Evolutionary conservation across 92 coral and sea anemone species (phyloP).

Genomic region (Heliopora coerulea): DNA sequence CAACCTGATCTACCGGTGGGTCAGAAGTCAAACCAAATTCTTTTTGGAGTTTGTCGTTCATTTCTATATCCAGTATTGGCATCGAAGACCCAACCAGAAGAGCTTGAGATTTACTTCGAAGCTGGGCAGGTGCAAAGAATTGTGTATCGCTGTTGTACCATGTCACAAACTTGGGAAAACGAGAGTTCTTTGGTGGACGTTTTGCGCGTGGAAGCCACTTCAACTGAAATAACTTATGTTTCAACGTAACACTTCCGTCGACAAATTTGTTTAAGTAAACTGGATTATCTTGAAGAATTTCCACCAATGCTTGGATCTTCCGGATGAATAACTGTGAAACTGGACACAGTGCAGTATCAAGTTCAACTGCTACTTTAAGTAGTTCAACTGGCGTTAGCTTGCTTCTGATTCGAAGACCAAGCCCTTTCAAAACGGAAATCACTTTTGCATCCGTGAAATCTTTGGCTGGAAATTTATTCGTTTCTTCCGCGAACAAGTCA

Average conservation of each 20-base stretch:
- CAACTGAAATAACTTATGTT: constrained; percentile 53
- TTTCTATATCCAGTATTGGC: constrained; percentile 58
- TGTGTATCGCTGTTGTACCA: constrained; percentile 52
- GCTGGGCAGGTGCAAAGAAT: constrained; percentile 61
- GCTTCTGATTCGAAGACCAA: constrained; percentile 57
- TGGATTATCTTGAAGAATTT: constrained; percentile 49
- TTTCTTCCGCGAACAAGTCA: constrained; percentile 60
- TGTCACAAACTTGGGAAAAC: constrained; percentile 66
- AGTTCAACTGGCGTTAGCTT: constrained; percentile 39
- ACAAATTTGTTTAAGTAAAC: constrained; percentile 30
- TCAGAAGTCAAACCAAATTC: constrained; percentile 62
- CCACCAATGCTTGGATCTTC: constrained; percentile 53
- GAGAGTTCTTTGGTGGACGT: constrained; percentile 43
- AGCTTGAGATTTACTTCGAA: constrained; percentile 45
- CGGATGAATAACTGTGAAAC: constrained; percentile 9
- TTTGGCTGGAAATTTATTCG: constrained; percentile 59
- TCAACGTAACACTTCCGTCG: constrained; percentile 16
- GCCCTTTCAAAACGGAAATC: constrained; percentile 44
- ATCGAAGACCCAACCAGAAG: constrained; percentile 64
- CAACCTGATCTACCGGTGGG: constrained; percentile 50
- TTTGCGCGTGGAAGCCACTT: constrained; percentile 61
- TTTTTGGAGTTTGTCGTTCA: constrained; percentile 58
- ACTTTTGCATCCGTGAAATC: constrained; percentile 41
- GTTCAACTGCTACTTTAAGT: constrained; percentile 12
- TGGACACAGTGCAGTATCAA: constrained; percentile 8